Evolutionary conservation across 2,113 vertebrate species (phyloP).

Genomic region (Pseudois nayaur): DNA sequence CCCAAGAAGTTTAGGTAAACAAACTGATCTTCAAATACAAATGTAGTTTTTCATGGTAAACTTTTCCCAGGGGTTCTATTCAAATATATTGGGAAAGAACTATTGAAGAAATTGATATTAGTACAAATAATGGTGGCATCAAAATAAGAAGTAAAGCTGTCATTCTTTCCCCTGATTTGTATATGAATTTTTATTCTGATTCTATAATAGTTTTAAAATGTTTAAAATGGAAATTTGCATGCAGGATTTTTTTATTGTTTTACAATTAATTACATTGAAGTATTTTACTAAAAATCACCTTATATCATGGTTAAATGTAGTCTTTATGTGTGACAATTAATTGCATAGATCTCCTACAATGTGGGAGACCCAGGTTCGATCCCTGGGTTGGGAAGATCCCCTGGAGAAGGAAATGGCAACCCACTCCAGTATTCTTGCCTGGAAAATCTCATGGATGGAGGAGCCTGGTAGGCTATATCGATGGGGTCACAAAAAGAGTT

Average conservation of each 20-base stretch:
- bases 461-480: background rate
- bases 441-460: background rate
- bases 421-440: background rate
- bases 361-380: rapidly evolving
- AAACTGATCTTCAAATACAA: background rate
- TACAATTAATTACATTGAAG: background rate
- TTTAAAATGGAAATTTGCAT: background rate
- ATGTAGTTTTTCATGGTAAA: background rate
- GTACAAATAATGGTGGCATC: background rate
- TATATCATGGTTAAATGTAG: background rate
- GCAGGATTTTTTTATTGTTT: background rate
- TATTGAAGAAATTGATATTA: background rate
- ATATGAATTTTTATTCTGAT: background rate
- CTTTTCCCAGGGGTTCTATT: background rate
- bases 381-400: rapidly evolving
- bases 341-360: background rate
- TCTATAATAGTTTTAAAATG: background rate
- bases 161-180: background rate
- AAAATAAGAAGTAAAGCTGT: background rate
- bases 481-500: background rate
- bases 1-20: background rate
- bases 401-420: background rate
- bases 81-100: background rate
- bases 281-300: background rate
- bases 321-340: background rate